Evolutionary conservation across 1,140 invertebrate genomes (phyloP).

Genomic region (Latrodectus geometricus): DNA sequence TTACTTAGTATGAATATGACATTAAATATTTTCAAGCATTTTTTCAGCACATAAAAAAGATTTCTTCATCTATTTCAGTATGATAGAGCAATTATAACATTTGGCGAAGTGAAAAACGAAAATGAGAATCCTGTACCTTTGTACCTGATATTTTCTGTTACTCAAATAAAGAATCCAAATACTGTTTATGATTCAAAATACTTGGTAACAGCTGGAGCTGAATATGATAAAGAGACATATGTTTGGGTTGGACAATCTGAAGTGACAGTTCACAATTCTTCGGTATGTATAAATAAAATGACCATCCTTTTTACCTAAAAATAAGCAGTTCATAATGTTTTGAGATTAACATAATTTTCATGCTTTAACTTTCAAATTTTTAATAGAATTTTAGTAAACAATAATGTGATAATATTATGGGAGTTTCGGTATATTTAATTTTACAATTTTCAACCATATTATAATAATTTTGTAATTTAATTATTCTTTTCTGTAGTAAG

Average conservation of each 20-base stretch:
- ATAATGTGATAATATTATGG: too few species aligned
- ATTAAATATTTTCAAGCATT: too few species aligned
- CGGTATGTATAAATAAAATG: conserved; percentile 9
- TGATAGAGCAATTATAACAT: conserved; percentile 69
- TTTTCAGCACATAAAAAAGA: neutral
- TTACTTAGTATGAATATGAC: too few species aligned
- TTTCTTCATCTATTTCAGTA: conserved; percentile 65
- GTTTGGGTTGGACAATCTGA: conserved; percentile 71
- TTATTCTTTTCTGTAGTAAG: too few species aligned
- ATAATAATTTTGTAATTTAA: too few species aligned
- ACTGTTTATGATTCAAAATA: conserved; percentile 64
- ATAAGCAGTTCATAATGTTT: too few species aligned
- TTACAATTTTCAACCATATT: too few species aligned
- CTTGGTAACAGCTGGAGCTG: conserved; percentile 71
- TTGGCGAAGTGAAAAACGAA: conserved; percentile 69
- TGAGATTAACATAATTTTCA: too few species aligned
- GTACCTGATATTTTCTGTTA: conserved; percentile 68
- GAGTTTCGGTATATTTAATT: too few species aligned
- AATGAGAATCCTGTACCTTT: conserved; percentile 50
- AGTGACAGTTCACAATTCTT: conserved; percentile 58
- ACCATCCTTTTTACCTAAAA: too few species aligned
- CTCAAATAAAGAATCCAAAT: conserved; percentile 67
- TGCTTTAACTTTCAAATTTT: too few species aligned
- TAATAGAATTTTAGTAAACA: too few species aligned
- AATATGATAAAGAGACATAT: conserved; percentile 69